These are phyloP conservation scores for Rhegmatorhina hoffmannsi DNA, from an alignment of 2,113 vertebrate genomes.

Conservation along the genomic window DNA sequence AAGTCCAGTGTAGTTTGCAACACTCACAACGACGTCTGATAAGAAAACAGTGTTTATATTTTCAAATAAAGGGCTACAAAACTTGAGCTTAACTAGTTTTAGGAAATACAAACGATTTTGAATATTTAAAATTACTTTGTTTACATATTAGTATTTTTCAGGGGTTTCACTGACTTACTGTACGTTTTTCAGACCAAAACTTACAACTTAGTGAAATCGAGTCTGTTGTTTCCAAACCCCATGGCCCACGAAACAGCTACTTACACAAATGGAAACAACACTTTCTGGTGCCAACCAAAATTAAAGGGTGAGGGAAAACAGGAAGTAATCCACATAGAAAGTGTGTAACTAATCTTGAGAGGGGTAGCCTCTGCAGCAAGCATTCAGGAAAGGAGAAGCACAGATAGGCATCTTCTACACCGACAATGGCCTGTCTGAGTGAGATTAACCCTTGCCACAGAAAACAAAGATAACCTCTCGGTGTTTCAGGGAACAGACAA, in stretches of 20 bases:
- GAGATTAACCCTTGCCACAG: slow-evolving; percentile 58
- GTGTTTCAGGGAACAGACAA: neutral
- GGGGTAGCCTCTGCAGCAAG: neutral
- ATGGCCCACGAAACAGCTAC: neutral
- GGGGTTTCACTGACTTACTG: neutral
- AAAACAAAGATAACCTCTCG: neutral
- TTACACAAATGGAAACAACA: slow-evolving; percentile 19
- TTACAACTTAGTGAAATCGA: fast-evolving
- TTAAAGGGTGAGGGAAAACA: slow-evolving; percentile 32
- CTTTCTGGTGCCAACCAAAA: slow-evolving; percentile 14
- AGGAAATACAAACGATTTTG: neutral
- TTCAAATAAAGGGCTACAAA: neutral
- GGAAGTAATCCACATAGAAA: slow-evolving; percentile 40
- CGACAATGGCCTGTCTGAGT: slow-evolving; percentile 14
- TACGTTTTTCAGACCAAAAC: neutral
- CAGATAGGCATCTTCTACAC: slow-evolving; percentile 36
- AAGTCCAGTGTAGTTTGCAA: neutral
- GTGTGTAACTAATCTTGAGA: slow-evolving; percentile 34
- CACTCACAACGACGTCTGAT: neutral
- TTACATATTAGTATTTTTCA: neutral
- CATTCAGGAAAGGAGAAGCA: neutral
- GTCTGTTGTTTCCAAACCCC: neutral
- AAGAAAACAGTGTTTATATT: neutral
- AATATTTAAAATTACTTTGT: neutral
- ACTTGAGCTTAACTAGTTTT: neutral